Base-by-base conservation (phyloP, 2,797 vertebrate genomes). In the Aldrovandia affinis region DNA sequence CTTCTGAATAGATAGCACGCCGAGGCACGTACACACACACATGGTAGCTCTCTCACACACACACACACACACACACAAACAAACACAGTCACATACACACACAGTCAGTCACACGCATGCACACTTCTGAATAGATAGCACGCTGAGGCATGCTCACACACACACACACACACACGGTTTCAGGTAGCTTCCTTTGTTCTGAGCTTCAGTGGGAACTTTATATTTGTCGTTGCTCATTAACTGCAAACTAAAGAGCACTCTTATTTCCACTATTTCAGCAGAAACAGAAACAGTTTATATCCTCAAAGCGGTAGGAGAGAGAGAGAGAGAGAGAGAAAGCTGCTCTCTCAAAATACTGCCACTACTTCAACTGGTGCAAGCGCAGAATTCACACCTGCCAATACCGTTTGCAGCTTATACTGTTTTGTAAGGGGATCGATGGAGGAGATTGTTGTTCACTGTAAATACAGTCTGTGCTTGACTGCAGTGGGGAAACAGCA, bases 191-290 rank as follows among this genome's bases (percentile, higher is more conserved):
- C 63, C 33, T 77, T 44, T 42, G 70, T 77, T 77, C 70, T 10
- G 12, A 77, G 39, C 25, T 44, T 77, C 70, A 77, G 12, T 47
- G n/a, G 44, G 20, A 47, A 7, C 70, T 44, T 22, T 44, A 77
- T 25, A 77, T 39, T 39, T 47, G 39, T 77, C 39, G 20, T 2
- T 39, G 86, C 80, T 86, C 87, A 86, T 85, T 88, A 83, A 90
- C 42, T 90, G 92, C 92, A 90, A 81, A 88, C 88, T 83, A 0
- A 90, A 93, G n/a, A n/a, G 92, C 91, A 73, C 85, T 93, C 92
- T 77, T 89, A 84, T 85, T 78, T 84, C 82, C 85, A 90, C 91
- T 86, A 89, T 86, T 81, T 93, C 91, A 93, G 92, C 93, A 90
- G 78, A 77, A 50, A n/a, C 42, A 85, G 78, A 86, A 86, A 89